phyloP scores from a whole-genome alignment of 2,113 vertebrate species.

The Rattus rattus region DNA sequence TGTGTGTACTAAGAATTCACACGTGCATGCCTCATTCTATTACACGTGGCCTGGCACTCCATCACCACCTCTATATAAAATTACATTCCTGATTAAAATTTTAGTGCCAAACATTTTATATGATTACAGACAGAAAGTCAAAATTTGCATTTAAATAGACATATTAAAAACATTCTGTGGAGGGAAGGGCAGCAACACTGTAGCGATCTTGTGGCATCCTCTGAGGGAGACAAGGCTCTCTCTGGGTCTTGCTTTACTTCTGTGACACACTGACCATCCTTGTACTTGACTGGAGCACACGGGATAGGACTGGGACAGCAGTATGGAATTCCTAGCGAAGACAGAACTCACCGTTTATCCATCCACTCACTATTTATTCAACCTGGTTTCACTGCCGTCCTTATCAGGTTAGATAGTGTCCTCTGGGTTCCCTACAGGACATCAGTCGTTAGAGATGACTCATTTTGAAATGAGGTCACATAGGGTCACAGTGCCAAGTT shows the following conservation, averaged over 20 bases:
- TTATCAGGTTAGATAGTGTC: not conserved
- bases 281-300: rapidly evolving
- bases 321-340: not conserved
- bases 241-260: conserved; percentile 47
- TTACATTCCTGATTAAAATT: conserved; percentile 87
- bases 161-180: conserved; percentile 84
- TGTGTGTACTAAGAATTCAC: rapidly evolving
- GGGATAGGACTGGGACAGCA: not conserved
- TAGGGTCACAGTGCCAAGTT: not conserved
- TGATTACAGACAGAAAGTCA: conserved; percentile 89
- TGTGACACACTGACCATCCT: not conserved
- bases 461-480: not conserved
- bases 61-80: conserved; percentile 81
- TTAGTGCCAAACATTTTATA: conserved; percentile 88
- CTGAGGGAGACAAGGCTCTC: conserved; percentile 48
- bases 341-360: rapidly evolving
- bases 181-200: conserved; percentile 70
- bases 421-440: not conserved
- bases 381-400: not conserved
- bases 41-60: conserved; percentile 66
- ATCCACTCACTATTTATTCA: not conserved
- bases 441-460: not conserved
- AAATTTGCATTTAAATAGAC: conserved; percentile 91
- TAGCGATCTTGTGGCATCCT: conserved; percentile 77
- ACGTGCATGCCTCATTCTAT: not conserved